phyloP scores from a whole-genome alignment of 1,140 invertebrate genomes.

The Drosophila kanapiae region DNA sequence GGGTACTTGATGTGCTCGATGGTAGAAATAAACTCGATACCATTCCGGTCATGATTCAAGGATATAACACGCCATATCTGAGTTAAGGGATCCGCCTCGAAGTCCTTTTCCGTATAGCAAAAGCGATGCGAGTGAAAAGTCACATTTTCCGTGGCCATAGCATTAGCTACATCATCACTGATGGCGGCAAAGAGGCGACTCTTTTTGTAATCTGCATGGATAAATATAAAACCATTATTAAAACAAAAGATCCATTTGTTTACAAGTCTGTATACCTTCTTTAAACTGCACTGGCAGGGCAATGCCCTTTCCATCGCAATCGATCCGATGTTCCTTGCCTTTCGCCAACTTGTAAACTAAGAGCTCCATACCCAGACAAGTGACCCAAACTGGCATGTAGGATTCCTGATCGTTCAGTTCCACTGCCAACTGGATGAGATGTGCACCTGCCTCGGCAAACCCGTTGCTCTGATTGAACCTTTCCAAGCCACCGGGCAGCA shows the following conservation, averaged over 20 bases:
- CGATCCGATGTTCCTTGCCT: slow-evolving; percentile 86
- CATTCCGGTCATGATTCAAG: slow-evolving; percentile 89
- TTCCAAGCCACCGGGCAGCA: slow-evolving; percentile 91
- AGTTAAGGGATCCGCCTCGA: slow-evolving; percentile 87
- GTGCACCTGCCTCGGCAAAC: slow-evolving; percentile 90
- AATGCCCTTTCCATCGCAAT: slow-evolving; percentile 88
- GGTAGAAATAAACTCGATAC: slow-evolving; percentile 89
- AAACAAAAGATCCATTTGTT: too few species aligned
- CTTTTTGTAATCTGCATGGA: slow-evolving; percentile 85
- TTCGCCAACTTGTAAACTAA: slow-evolving; percentile 90
- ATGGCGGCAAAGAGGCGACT: slow-evolving; percentile 88
- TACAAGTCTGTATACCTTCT: slow-evolving; percentile 86
- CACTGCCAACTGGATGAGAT: slow-evolving; percentile 89
- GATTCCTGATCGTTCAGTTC: slow-evolving; percentile 89
- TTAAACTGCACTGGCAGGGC: slow-evolving; percentile 90
- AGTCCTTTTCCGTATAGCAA: slow-evolving; percentile 89
- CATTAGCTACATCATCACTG: slow-evolving; percentile 86
- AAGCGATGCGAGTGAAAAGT: slow-evolving; percentile 92
- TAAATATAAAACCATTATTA: background rate
- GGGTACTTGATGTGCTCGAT: slow-evolving; percentile 90
- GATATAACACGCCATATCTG: slow-evolving; percentile 90
- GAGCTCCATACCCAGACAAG: slow-evolving; percentile 95
- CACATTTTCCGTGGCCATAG: slow-evolving; percentile 88
- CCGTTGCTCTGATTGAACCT: slow-evolving; percentile 89
- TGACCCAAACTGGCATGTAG: slow-evolving; percentile 95